These are phyloP conservation scores for Spatulosminthurus flaviceps DNA, from an alignment of 2,888 invertebrate genomes.

Conservation along the genomic window DNA sequence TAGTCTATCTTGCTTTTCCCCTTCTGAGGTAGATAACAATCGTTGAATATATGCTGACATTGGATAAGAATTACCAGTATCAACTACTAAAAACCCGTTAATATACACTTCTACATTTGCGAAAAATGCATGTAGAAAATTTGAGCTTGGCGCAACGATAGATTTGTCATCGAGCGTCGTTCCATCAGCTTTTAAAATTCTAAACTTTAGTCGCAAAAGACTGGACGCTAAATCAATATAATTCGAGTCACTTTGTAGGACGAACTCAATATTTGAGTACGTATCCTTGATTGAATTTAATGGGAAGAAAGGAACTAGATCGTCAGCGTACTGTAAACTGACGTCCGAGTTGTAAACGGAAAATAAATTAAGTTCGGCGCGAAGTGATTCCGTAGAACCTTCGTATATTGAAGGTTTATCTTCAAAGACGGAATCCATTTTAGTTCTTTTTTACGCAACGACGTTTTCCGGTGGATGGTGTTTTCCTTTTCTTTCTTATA, in stretches of 20 bases:
- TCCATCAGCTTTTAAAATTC: neutral
- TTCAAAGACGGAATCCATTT: conserved; percentile 19
- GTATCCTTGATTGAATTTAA: neutral
- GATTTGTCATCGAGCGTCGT: neutral
- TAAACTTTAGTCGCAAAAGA: neutral
- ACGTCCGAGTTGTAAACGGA: neutral
- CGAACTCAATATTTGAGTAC: neutral
- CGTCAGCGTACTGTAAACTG: neutral
- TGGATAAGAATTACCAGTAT: neutral
- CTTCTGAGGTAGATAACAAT: neutral
- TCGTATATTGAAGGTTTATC: neutral
- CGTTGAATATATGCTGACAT: neutral
- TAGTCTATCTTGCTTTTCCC: neutral
- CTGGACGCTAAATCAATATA: neutral
- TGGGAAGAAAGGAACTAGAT: neutral
- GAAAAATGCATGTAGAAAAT: conserved; percentile 4
- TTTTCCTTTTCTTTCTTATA: no score
- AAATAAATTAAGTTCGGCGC: neutral
- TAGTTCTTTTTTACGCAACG: no score
- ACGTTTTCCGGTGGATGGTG: no score
- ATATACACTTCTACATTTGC: neutral
- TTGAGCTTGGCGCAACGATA: neutral
- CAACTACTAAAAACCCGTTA: neutral
- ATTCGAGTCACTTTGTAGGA: neutral
- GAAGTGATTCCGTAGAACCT: neutral